phyloP scores from a whole-genome alignment of 2,797 vertebrate species.

The Hoplostethus mediterraneus region DNA sequence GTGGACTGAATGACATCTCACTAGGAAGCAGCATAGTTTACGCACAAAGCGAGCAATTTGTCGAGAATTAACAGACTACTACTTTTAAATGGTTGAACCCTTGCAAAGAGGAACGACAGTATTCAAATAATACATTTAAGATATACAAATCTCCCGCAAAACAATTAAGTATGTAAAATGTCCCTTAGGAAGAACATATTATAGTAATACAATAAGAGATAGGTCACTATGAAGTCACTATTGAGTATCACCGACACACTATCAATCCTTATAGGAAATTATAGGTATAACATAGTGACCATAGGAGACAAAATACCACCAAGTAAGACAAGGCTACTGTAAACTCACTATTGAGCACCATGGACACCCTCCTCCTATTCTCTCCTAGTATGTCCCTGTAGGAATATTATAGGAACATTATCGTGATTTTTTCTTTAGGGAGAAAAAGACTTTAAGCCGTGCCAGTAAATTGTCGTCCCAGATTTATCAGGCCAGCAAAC shows the following conservation, averaged over 20 bases:
- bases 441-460: slow-evolving; percentile 24
- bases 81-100: too few relatives aligned
- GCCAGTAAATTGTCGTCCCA: slow-evolving; percentile 53
- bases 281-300: too few relatives aligned
- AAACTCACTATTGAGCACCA: background rate
- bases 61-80: slow-evolving; percentile 6
- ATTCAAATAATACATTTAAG: too few relatives aligned
- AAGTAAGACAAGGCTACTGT: too few relatives aligned
- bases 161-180: background rate
- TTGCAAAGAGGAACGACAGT: too few relatives aligned
- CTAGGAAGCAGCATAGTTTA: slow-evolving; percentile 17
- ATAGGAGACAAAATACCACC: too few relatives aligned
- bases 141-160: background rate
- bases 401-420: too few relatives aligned
- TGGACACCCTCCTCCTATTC: background rate
- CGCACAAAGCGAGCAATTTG: slow-evolving; percentile 22
- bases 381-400: slow-evolving; percentile 5
- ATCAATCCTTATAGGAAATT: too few relatives aligned
- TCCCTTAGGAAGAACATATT: background rate
- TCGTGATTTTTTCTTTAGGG: slow-evolving; percentile 15
- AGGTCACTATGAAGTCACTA: too few relatives aligned
- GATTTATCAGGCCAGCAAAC: slow-evolving; percentile 72
- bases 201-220: background rate
- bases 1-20: slow-evolving; percentile 32
- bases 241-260: too few relatives aligned